Evolutionary conservation across 1,140 invertebrate genomes (phyloP), one percentile per base, ranked within the genome.

Genomic region (Drosophila subobscura): DNA sequence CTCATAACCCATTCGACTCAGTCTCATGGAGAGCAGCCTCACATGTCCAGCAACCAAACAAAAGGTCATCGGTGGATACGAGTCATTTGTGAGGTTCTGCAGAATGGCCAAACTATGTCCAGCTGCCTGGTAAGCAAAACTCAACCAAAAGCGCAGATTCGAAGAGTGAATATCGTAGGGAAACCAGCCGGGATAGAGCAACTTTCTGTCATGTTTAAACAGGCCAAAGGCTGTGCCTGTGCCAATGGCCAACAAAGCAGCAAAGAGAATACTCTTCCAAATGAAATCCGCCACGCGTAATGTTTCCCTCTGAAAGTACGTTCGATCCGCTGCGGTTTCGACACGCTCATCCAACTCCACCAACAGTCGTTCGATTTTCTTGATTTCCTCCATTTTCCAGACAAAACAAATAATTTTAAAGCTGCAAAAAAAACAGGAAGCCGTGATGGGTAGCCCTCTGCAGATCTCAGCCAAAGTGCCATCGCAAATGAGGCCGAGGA

Each of bases 111-210:
- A 41, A 6, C 44, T 54, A 5, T 70, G 53, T 0, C 79, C 79
- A 0, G 33, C 55, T 20, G 67, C 47, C 14, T 84, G 79, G 42
- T 83, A 83, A 0, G 7, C 23, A 1, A 84, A 47, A 49, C 72
- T 74, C 0, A 59, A 16, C 56, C 56, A 72, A 42, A 47, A 84
- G 2, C 23, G 14, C 0, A 56, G 29, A 1, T 45, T 47, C 4
- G 58, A 47, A 0, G 58, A 33, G 5, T 72, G 41, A 3, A 68
- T 68, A 51, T 79, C 58, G 51, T 83, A 83, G 0, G 79, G 79
- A 44, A 84, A 79, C 74, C 79, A 83, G 6, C 65, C 79, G 0
- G 79, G 80, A 64, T 79, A 84, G 0, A 84, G 22, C 5, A 84
- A 22, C 37, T 73, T 61, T 23, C 20, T 45, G n/a, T 22, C 46